phyloP scores from a whole-genome alignment of 2,888 invertebrate genomes.

The Rhyacophila evoluta region DNA sequence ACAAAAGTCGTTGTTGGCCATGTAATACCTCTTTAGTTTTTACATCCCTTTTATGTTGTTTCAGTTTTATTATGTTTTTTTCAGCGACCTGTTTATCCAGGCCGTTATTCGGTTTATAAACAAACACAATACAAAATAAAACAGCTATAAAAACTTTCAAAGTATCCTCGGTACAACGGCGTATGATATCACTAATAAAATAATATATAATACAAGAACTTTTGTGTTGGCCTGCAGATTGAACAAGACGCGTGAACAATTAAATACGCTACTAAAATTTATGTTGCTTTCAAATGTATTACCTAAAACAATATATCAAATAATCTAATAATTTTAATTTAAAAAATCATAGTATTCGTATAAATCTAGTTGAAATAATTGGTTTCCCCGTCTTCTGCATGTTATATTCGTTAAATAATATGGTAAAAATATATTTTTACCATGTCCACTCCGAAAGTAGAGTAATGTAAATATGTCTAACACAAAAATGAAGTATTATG shows the following conservation, averaged over 20 bases:
- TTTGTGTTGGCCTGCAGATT: background rate
- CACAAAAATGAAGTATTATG: no score
- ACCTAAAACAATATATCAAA: no score
- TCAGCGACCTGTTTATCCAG: background rate
- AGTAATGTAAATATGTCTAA: no score
- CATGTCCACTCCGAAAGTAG: no score
- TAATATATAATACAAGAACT: background rate
- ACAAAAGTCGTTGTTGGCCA: background rate
- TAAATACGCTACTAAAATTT: no score
- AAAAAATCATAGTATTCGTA: no score
- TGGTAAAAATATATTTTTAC: no score
- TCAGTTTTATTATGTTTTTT: background rate
- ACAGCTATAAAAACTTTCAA: background rate
- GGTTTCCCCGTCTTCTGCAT: no score
- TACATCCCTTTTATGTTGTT: background rate
- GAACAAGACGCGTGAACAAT: background rate
- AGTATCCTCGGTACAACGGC: background rate
- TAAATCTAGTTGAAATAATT: no score
- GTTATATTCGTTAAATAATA: no score
- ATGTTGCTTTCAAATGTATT: no score
- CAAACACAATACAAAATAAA: background rate
- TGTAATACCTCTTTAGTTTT: background rate
- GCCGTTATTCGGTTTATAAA: background rate
- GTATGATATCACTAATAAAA: background rate
- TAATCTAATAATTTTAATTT: no score